These are phyloP conservation scores for Hydropsyche tenuis DNA, from an alignment of 1,140 invertebrate species.

Conservation along the genomic window DNA sequence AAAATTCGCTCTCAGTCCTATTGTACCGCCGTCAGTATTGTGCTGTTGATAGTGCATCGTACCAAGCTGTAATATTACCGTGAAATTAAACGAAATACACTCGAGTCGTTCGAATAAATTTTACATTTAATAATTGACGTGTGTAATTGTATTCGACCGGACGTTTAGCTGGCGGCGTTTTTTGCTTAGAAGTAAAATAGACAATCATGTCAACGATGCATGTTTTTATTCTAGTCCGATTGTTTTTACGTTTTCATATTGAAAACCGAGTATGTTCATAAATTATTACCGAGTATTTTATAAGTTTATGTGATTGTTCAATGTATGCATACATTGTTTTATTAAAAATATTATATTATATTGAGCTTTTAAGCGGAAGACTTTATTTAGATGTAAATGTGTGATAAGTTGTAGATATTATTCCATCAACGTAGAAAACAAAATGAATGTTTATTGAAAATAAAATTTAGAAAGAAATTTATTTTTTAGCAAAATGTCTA, in stretches of 20 bases:
- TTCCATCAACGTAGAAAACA: not conserved
- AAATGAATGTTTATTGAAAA: not conserved
- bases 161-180: not conserved
- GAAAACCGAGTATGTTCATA: not conserved
- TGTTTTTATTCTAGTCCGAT: not conserved
- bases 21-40: not conserved
- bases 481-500: conserved; percentile 22
- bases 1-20: not conserved
- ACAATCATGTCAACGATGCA: conserved; percentile 12
- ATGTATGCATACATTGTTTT: conserved; percentile 17
- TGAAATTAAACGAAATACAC: not conserved
- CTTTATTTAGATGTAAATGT: conserved; percentile 12
- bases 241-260: conserved; percentile 15
- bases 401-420: conserved; percentile 16
- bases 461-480: conserved; percentile 6
- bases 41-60: not conserved
- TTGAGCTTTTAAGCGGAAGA: conserved; percentile 27
- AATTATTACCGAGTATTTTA: too few species aligned
- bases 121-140: not conserved
- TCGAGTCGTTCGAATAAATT: not conserved
- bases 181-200: not conserved
- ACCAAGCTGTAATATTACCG: not conserved
- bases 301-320: too few species aligned
- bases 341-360: conserved; percentile 3
- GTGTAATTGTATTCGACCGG: not conserved